These are phyloP conservation scores for Ptilorrhoa leucosticta DNA, from an alignment of 2,113 vertebrate genomes.

Conservation along the genomic window DNA sequence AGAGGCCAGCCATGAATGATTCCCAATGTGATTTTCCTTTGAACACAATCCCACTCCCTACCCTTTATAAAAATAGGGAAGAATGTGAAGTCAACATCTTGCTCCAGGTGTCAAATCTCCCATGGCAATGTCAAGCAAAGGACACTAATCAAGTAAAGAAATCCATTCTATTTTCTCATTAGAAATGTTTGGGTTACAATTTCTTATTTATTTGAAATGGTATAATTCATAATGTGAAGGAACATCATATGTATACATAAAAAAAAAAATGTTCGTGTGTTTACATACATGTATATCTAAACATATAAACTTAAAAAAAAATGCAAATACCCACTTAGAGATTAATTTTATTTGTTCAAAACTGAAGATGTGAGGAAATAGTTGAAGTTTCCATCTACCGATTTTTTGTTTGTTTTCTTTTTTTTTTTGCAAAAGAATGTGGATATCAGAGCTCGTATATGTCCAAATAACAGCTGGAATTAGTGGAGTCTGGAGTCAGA, in stretches of 20 bases:
- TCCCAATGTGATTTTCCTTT: neutral
- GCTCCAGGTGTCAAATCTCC: neutral
- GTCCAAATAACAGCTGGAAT: neutral
- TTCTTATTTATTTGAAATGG: neutral
- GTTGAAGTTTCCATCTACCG: neutral
- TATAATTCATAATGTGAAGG: neutral
- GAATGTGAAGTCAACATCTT: neutral
- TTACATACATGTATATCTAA: neutral
- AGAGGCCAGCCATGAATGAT: neutral
- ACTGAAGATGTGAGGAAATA: neutral
- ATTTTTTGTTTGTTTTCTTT: neutral
- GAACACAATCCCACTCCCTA: neutral
- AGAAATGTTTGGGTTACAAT: neutral
- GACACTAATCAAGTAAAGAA: neutral
- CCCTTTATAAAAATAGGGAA: neutral
- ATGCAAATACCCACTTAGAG: rapidly evolving
- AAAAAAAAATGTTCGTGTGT: neutral
- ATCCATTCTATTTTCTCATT: neutral
- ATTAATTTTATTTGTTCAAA: neutral
- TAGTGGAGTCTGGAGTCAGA: neutral
- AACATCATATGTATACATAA: neutral
- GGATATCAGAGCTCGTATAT: neutral
- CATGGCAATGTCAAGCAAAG: neutral
- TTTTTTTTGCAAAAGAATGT: neutral
- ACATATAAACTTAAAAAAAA: neutral